These are phyloP conservation scores for Helleia helle DNA, from an alignment of 2,888 invertebrate genomes.

Conservation along the genomic window DNA sequence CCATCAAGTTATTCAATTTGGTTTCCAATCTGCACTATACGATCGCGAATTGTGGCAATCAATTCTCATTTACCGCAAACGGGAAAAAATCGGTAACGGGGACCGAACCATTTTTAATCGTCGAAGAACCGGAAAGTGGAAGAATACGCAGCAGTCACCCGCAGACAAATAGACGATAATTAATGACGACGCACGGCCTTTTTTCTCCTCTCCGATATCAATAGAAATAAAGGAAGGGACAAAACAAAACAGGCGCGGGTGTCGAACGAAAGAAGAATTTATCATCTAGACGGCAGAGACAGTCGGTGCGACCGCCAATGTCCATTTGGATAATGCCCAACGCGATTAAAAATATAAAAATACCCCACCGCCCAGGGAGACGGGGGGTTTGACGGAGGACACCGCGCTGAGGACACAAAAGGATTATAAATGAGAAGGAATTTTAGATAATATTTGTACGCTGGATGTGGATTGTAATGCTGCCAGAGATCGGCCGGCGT, in stretches of 20 bases:
- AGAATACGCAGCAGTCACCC: conserved; percentile 55
- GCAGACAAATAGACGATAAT: conserved; percentile 67
- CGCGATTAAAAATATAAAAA: conserved; percentile 75
- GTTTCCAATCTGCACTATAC: conserved; percentile 57
- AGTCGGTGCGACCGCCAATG: conserved; percentile 66
- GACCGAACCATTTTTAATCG: conserved; percentile 58
- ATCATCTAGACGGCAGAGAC: conserved; percentile 68
- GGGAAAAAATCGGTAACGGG: conserved; percentile 26
- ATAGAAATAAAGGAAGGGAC: conserved; percentile 61
- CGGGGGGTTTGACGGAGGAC: conserved; percentile 65
- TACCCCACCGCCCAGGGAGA: conserved; percentile 48
- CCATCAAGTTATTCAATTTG: conserved; percentile 41
- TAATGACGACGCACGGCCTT: conserved; percentile 54
- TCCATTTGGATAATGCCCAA: conserved; percentile 75
- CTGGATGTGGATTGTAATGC: conserved; percentile 72
- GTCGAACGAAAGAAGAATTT: conserved; percentile 73
- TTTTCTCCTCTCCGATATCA: conserved; percentile 43
- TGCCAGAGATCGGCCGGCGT: conserved; percentile 30
- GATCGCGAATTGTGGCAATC: conserved; percentile 60
- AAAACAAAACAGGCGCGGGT: conserved; percentile 67
- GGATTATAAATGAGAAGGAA: conserved; percentile 76
- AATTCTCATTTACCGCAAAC: conserved; percentile 55
- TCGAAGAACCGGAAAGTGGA: conserved; percentile 47
- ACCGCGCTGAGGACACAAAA: conserved; percentile 73
- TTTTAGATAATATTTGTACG: conserved; percentile 75